Percentiles rank a stretch among this genome's conserved stretches.
These are phyloP conservation scores for Charadrius vociferus DNA, from an alignment of 2,113 vertebrate species.

Conservation along the genomic window DNA sequence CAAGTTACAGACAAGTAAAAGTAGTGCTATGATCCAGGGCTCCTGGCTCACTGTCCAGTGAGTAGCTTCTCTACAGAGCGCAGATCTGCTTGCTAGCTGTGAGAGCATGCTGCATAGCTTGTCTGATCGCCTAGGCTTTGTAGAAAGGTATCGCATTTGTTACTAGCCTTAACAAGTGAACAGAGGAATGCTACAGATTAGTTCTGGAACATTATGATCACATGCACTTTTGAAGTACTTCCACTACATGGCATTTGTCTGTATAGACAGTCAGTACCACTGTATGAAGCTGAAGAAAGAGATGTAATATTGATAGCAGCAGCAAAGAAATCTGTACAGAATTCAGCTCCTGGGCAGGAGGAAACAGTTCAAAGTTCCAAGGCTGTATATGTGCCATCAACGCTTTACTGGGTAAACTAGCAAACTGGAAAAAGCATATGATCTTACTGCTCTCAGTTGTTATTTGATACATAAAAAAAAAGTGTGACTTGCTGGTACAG, in stretches of 20 bases:
- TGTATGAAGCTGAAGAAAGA: neutral
- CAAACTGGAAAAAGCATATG: neutral
- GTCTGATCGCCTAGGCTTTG: neutral
- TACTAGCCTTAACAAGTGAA: neutral
- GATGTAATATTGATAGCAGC: neutral
- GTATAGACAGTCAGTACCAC: neutral
- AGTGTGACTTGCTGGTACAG: neutral
- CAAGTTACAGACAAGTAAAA: neutral
- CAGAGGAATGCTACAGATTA: neutral
- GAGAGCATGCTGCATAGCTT: neutral
- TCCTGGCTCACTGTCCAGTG: neutral
- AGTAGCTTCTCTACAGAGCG: neutral
- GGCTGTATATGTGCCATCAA: neutral
- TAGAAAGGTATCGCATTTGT: neutral
- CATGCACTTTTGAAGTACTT: neutral
- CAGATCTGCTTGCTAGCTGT: neutral
- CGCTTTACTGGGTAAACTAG: neutral
- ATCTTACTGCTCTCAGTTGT: neutral
- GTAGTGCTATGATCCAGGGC: neutral
- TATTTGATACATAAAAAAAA: neutral
- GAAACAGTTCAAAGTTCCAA: neutral
- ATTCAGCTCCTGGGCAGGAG: neutral
- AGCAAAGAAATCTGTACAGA: neutral
- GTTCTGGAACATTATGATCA: neutral
- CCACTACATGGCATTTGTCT: neutral